These are phyloP conservation scores for Acanthisitta chloris DNA, from an alignment of 2,113 vertebrate genomes.

Conservation along the genomic window DNA sequence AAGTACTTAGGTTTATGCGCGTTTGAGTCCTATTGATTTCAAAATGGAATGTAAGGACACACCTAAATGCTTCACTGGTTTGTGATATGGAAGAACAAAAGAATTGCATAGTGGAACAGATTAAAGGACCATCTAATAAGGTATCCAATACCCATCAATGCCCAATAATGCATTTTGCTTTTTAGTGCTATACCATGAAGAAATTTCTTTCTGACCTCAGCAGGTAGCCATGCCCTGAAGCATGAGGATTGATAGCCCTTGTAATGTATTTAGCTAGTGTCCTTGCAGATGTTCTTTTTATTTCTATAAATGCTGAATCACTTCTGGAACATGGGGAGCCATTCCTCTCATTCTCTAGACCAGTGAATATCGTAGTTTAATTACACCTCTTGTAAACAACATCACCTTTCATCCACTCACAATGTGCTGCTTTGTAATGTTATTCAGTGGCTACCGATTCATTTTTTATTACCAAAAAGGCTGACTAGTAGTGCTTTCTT, in stretches of 20 bases:
- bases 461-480: constrained; percentile 2
- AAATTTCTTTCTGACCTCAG: constrained; percentile 51
- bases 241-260: constrained; percentile 37
- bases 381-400: constrained; percentile 26
- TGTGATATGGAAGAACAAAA: not conserved
- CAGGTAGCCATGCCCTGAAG: constrained; percentile 27
- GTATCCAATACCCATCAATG: constrained; percentile 5
- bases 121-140: constrained; percentile 24
- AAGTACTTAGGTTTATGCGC: not conserved
- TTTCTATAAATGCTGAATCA: constrained; percentile 49
- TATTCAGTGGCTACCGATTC: not conserved
- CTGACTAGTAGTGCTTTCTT: not conserved
- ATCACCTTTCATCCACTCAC: not conserved
- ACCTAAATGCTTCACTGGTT: constrained; percentile 11
- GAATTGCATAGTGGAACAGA: not conserved
- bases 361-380: constrained; percentile 14
- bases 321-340: not conserved
- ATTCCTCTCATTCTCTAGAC: not conserved
- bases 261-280: constrained; percentile 43
- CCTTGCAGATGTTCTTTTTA: constrained; percentile 56
- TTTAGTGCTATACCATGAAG: constrained; percentile 4
- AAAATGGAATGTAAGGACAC: constrained; percentile 1
- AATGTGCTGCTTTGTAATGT: constrained; percentile 19
- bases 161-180: constrained; percentile 21
- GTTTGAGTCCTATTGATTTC: constrained; percentile 31